Percentiles rank a stretch among this genome's conserved stretches.
Evolutionary conservation across 2,888 invertebrate species (phyloP).

Genomic region (Syrphus vitripennis): DNA sequence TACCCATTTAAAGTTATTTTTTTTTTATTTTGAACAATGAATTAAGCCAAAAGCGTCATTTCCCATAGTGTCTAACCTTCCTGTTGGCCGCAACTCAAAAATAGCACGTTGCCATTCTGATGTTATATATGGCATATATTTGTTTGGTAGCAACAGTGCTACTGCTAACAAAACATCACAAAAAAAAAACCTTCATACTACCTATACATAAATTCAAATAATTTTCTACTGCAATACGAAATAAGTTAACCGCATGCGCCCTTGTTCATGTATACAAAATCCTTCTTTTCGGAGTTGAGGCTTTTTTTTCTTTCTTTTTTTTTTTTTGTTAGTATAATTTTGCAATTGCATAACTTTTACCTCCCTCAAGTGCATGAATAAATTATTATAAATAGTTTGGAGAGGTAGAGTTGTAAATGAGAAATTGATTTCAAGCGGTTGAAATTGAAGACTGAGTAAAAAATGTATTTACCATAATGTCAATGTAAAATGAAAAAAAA

Average conservation of each 20-base stretch:
- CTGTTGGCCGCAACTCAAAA: slow-evolving; percentile 1
- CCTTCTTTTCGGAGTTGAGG: not conserved
- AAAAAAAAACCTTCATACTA: not conserved
- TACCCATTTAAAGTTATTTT: not conserved
- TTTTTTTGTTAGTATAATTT: not conserved
- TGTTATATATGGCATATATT: not conserved
- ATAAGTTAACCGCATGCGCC: slow-evolving; percentile 47
- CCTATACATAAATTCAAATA: not conserved
- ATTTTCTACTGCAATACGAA: slow-evolving; percentile 34
- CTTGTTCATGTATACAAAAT: not conserved
- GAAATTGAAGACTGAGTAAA: no score
- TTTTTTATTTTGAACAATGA: not conserved
- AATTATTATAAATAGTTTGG: not conserved
- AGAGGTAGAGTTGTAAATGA: not conserved
- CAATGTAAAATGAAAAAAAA: no score
- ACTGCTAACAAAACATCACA: not conserved
- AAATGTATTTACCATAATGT: no score
- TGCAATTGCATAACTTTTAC: slow-evolving; percentile 28
- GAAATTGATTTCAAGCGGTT: not conserved
- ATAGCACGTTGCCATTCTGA: not conserved
- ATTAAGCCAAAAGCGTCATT: slow-evolving; percentile 20
- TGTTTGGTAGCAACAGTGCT: slow-evolving; percentile 16
- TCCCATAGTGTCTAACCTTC: slow-evolving; percentile 15
- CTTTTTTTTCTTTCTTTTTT: not conserved
- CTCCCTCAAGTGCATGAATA: not conserved